Evolutionary conservation across 1,140 invertebrate genomes (phyloP), one percentile per base, ranked within the genome.

Genomic region (Cryptotermes secundus): DNA sequence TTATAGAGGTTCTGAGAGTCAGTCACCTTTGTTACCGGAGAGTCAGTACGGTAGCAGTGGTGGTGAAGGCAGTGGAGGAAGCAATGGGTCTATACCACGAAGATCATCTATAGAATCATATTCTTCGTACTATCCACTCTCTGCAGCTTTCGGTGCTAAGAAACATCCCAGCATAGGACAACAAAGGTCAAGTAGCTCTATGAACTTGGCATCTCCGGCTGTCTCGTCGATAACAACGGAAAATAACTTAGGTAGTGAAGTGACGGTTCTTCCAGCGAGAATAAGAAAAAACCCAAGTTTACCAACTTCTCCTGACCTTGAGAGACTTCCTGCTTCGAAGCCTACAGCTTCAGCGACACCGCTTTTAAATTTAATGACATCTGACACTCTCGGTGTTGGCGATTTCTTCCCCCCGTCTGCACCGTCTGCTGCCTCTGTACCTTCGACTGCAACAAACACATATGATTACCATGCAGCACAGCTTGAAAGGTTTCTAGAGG

Each of bases 391-490:
- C 9, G 26, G 59, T 31, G 59, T 16, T 31, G 59, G 59, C n/a
- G 59, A 72, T 72, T 26, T 72, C 16, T 89, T 88, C 12, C 88
- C 89, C 3, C 49, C 84, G 34, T 34, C 81, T 84, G 83, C 79
- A 31, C 83, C 83, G 80, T 12, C 87, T 31, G 85, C 87, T 19
- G 85, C 86, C n/a, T 83, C 87, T 26, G 87, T 86, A 24, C 80
- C 81, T 26, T 34, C 85, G 59, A 42, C 83, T 19, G 45, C 83
- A 83, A 45, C 65, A 83, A 86, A 82, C 85, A 87, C 94, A 45
- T 95, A 94, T 87, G 94, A 95, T 86, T 95, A 95, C 88, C 93
- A 95, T 88, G 93, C 94, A 0, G 94, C 94, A 7, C 95, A 96
- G 87, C 88, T 96, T 79, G 94, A 95, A 87, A 92, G 93, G 49